Conservation (phyloP, 2,797 vertebrate genomes). For the Echeneis naucrates region DNA sequence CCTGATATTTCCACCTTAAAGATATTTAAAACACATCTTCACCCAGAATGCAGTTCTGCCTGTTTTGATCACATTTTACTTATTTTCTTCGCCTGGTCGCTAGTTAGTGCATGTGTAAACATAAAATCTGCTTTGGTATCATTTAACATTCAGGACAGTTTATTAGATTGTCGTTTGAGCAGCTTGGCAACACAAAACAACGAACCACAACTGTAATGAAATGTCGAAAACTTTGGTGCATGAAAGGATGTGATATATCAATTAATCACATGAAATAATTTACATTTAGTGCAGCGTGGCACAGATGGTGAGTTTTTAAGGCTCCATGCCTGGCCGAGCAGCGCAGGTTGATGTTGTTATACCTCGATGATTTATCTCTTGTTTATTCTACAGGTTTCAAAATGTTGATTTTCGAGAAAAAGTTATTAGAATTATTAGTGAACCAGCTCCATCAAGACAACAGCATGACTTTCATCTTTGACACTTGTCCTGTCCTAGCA, state of each 20-base stretch:
- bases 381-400: neutral
- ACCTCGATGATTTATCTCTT: neutral
- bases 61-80: slow-evolving; percentile 18
- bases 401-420: no score
- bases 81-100: slow-evolving; percentile 19
- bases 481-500: neutral
- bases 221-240: neutral
- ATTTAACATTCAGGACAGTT: neutral
- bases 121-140: neutral
- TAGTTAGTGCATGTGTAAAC: neutral
- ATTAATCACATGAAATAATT: no score
- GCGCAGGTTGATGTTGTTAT: neutral
- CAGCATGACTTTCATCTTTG: no score
- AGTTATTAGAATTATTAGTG: no score
- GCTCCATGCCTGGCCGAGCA: neutral
- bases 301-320: neutral
- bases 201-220: neutral
- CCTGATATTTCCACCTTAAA: neutral
- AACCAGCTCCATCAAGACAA: no score
- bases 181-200: neutral
- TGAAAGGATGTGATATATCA: neutral
- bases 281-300: neutral
- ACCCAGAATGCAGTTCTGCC: slow-evolving; percentile 4
- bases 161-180: neutral
- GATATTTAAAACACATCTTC: neutral